Conservation (phyloP, 1,140 invertebrate genomes). For the Metopolophium dirhodum region DNA sequence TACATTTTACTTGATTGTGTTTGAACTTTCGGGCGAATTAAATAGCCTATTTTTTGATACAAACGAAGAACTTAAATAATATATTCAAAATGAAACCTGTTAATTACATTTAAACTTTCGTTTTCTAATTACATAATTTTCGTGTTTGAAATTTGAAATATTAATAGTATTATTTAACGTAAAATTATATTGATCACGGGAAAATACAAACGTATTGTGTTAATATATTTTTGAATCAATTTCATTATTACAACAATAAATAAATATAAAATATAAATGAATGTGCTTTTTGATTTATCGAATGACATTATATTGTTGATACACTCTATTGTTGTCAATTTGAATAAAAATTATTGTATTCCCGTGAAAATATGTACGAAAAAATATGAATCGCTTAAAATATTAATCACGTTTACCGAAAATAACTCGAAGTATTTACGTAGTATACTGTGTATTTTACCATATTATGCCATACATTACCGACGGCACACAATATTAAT, state of each 20-base stretch:
- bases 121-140: neutral
- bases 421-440: neutral
- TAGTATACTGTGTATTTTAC: neutral
- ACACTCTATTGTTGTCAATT: neutral
- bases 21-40: neutral
- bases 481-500: neutral
- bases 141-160: neutral
- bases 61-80: neutral
- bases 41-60: neutral
- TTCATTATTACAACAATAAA: neutral
- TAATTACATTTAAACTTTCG: neutral
- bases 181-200: neutral
- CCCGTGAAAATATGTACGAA: neutral
- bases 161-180: neutral
- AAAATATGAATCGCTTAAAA: neutral
- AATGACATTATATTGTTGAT: neutral
- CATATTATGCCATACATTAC: neutral
- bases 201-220: neutral
- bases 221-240: neutral
- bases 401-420: neutral
- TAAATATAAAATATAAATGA: neutral
- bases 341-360: neutral
- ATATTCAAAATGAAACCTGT: neutral
- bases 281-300: neutral
- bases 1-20: constrained; percentile 5